These are phyloP conservation scores for Natrix natrix DNA, from an alignment of 2,797 vertebrate genomes.

Conservation along the genomic window DNA sequence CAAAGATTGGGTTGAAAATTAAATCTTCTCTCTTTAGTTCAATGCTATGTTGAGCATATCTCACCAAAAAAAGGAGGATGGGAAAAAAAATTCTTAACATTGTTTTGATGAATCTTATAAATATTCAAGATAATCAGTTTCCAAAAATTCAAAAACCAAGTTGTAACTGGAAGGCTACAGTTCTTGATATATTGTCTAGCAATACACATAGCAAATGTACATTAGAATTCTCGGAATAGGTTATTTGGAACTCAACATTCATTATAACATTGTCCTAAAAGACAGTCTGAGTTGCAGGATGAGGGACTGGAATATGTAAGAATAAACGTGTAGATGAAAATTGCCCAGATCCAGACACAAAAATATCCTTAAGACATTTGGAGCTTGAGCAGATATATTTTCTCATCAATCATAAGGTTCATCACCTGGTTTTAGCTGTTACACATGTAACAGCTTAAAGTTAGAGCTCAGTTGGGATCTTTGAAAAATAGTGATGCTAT, in stretches of 20 bases:
- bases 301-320: not conserved
- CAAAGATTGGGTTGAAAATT: too few species aligned
- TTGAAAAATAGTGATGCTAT: not conserved
- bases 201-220: slow-evolving; percentile 54
- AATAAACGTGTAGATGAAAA: not conserved
- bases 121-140: slow-evolving; percentile 51
- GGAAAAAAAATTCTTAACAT: slow-evolving; percentile 63
- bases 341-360: not conserved
- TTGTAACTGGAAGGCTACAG: slow-evolving; percentile 41
- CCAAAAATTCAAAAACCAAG: slow-evolving; percentile 50
- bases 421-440: not conserved
- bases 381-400: not conserved
- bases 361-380: not conserved
- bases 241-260: slow-evolving; percentile 34
- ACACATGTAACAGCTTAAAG: not conserved
- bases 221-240: slow-evolving; percentile 40
- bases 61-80: slow-evolving; percentile 10
- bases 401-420: not conserved
- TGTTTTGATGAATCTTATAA: slow-evolving; percentile 55
- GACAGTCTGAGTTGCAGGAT: slow-evolving; percentile 29
- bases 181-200: slow-evolving; percentile 51
- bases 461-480: not conserved
- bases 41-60: not conserved
- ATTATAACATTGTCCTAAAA: slow-evolving; percentile 46
- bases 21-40: not conserved